Evolutionary conservation across 2,113 vertebrate species (phyloP).

Genomic region (Salvelinus namaycush): DNA sequence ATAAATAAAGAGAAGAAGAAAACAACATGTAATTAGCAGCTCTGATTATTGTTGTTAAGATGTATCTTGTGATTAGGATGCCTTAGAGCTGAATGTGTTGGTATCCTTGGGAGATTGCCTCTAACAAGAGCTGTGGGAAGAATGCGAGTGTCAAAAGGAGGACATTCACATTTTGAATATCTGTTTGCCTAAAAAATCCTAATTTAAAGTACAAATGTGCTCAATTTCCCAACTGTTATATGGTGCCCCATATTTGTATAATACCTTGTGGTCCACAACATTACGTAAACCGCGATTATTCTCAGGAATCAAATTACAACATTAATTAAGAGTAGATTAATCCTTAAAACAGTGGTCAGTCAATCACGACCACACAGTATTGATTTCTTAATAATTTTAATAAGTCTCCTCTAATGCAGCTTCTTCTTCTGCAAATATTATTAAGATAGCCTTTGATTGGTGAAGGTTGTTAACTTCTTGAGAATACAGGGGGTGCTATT

Average conservation of each 20-base stretch:
- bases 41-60: slow-evolving; percentile 52
- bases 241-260: too few relatives aligned
- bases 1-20: slow-evolving; percentile 28
- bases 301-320: too few relatives aligned
- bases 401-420: slow-evolving; percentile 5
- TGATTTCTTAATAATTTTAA: slow-evolving; percentile 35
- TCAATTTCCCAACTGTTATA: too few relatives aligned
- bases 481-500: too few relatives aligned
- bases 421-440: background rate
- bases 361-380: background rate
- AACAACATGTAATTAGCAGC: slow-evolving; percentile 50
- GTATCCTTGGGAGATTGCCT: slow-evolving; percentile 38
- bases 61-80: slow-evolving; percentile 56
- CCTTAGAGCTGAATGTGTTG: slow-evolving; percentile 45
- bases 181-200: background rate
- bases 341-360: background rate
- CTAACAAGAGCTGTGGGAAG: background rate
- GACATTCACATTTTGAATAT: background rate
- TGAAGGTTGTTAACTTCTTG: too few relatives aligned
- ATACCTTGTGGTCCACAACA: too few relatives aligned
- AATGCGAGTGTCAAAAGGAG: background rate
- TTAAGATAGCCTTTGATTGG: too few relatives aligned
- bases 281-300: too few relatives aligned
- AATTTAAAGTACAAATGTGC: too few relatives aligned
- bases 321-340: too few relatives aligned